These are phyloP conservation scores for Eupeodes luniger DNA, from an alignment of 2,888 invertebrate genomes.

Conservation along the genomic window DNA sequence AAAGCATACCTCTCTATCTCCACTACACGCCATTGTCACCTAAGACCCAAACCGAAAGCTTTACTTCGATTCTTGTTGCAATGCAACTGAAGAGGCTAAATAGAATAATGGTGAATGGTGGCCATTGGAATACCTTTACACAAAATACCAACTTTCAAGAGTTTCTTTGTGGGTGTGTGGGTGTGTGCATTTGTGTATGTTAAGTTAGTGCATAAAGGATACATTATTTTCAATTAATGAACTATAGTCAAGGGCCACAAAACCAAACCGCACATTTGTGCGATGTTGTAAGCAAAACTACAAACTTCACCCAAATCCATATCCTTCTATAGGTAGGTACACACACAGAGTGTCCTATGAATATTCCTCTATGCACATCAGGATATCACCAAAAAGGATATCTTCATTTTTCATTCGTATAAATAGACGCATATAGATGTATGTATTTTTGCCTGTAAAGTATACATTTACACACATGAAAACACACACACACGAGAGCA, in stretches of 20 bases:
- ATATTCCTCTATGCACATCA: slow-evolving; percentile 11
- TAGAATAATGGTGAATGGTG: slow-evolving; percentile 10
- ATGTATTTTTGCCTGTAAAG: not conserved
- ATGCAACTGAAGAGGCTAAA: not conserved
- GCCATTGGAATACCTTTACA: not conserved
- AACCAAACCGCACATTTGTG: slow-evolving; percentile 48
- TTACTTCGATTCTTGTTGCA: not conserved
- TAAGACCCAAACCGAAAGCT: not conserved
- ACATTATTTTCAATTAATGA: slow-evolving; percentile 63
- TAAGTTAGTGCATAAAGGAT: slow-evolving; percentile 43
- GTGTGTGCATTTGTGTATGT: not conserved
- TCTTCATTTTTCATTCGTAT: slow-evolving; percentile 40
- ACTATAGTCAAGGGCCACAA: slow-evolving; percentile 37
- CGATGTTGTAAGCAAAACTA: slow-evolving; percentile 46
- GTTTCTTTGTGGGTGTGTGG: not conserved
- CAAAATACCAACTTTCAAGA: slow-evolving; percentile 10
- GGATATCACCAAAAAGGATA: slow-evolving; percentile 41
- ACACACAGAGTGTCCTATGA: not conserved
- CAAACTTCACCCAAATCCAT: not conserved
- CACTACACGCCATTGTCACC: not conserved
- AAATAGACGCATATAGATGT: not conserved
- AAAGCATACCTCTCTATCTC: not conserved
- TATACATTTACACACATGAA: not conserved
- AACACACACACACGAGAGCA: slow-evolving; percentile 14
- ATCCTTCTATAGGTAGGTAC: not conserved